Conservation (phyloP, 2,888 invertebrate species). For the Acrobasis consociella region DNA sequence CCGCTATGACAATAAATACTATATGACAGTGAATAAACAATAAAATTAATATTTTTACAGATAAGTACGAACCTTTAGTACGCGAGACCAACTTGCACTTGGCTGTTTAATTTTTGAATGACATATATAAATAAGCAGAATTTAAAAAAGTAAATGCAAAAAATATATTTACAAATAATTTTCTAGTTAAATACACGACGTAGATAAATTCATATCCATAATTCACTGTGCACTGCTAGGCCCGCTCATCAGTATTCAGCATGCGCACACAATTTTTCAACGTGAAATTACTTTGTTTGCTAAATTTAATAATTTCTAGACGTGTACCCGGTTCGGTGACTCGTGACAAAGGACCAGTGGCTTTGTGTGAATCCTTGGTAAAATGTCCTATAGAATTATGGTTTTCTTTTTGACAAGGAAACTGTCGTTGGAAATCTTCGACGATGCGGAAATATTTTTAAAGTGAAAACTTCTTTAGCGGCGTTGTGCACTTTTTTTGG, state of each 20-base stretch:
- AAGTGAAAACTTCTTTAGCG: no score
- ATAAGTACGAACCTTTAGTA: no score
- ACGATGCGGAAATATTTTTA: no score
- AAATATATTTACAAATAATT: neutral
- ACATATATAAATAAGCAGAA: no score
- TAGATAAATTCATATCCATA: neutral
- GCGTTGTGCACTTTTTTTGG: no score
- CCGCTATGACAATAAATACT: no score
- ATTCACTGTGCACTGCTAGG: neutral
- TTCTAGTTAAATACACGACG: neutral
- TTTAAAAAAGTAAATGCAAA: no score
- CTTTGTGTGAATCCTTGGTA: neutral
- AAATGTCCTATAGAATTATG: neutral
- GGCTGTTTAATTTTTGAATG: no score
- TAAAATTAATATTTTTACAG: no score
- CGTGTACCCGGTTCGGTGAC: neutral
- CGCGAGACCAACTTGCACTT: no score
- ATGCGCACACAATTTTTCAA: neutral
- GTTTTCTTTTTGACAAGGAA: neutral
- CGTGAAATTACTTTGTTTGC: conserved; percentile 1
- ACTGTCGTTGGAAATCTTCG: neutral
- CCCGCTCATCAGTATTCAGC: neutral
- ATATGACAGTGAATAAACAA: no score
- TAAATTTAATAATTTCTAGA: conserved; percentile 5
- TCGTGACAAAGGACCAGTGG: neutral